These are phyloP conservation scores for Murina feae DNA, from an alignment of 2,113 vertebrate genomes.

Conservation along the genomic window DNA sequence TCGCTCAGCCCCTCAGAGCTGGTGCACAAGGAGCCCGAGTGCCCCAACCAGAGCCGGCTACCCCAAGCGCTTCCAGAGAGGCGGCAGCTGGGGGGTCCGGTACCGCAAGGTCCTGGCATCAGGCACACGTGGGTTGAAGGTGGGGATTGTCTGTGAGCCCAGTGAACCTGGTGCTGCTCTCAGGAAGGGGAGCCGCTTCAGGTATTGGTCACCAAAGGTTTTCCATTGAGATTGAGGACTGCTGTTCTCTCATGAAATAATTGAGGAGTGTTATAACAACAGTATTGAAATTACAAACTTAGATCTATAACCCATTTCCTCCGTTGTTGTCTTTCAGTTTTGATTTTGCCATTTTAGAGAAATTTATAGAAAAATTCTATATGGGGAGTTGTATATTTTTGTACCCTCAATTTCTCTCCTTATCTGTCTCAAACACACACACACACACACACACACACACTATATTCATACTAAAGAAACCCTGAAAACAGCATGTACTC, in stretches of 20 bases:
- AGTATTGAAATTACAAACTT: neutral
- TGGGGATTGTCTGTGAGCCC: no score
- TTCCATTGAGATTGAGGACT: neutral
- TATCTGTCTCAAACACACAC: neutral
- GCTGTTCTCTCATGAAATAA: neutral
- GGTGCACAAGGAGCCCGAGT: no score
- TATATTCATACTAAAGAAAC: neutral
- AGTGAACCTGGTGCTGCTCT: no score
- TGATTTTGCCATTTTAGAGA: neutral
- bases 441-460: neutral
- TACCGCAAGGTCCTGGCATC: no score
- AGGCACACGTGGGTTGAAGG: no score
- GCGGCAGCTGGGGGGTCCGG: no score
- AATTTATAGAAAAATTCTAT: slow-evolving; percentile 15
- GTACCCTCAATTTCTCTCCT: neutral
- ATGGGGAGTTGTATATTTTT: neutral
- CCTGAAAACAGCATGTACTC: neutral
- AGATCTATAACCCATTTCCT: neutral
- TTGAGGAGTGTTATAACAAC: neutral
- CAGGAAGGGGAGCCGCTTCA: no score
- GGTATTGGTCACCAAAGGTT: neutral
- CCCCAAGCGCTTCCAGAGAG: no score
- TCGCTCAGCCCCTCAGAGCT: no score
- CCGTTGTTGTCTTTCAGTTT: neutral
- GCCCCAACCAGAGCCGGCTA: no score